phyloP scores from a whole-genome alignment of 2,797 vertebrate species.

The Staurois parvus region DNA sequence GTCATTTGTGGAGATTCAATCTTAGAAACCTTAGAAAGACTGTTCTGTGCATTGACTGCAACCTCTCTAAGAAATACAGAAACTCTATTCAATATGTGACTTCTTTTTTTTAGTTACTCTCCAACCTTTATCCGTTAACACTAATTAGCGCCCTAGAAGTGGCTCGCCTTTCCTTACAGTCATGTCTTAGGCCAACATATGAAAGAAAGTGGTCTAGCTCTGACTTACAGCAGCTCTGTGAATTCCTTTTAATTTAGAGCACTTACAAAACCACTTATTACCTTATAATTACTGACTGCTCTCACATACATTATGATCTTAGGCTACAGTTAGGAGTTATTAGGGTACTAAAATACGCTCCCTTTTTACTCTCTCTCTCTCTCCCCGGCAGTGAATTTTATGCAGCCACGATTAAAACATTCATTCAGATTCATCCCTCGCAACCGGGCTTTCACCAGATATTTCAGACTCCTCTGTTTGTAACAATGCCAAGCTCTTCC shows the following conservation, averaged over 20 bases:
- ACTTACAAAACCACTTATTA: constrained; percentile 80
- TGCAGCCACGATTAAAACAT: constrained; percentile 67
- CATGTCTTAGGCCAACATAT: constrained; percentile 77
- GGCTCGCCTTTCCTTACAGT: constrained; percentile 76
- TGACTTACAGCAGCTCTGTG: constrained; percentile 78
- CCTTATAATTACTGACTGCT: constrained; percentile 78
- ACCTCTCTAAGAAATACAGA: constrained; percentile 10
- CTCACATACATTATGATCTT: constrained; percentile 77
- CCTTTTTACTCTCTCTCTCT: constrained; percentile 64
- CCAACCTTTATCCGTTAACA: constrained; percentile 77
- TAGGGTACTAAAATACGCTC: constrained; percentile 76
- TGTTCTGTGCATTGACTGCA: neutral
- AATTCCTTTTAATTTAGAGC: constrained; percentile 84
- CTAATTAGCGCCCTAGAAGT: constrained; percentile 55
- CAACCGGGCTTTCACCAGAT: constrained; percentile 33
- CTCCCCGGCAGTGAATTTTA: constrained; percentile 69
- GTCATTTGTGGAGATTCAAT: no score
- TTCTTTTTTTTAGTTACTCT: constrained; percentile 9
- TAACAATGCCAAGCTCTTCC: constrained; percentile 1
- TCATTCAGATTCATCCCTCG: constrained; percentile 51
- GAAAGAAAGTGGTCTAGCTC: constrained; percentile 76
- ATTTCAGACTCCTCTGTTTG: constrained; percentile 31
- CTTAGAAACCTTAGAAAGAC: no score
- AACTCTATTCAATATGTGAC: neutral
- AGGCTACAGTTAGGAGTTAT: constrained; percentile 76